Conservation (phyloP, 1,140 invertebrate genomes). For the Heliconius hewitsoni region DNA sequence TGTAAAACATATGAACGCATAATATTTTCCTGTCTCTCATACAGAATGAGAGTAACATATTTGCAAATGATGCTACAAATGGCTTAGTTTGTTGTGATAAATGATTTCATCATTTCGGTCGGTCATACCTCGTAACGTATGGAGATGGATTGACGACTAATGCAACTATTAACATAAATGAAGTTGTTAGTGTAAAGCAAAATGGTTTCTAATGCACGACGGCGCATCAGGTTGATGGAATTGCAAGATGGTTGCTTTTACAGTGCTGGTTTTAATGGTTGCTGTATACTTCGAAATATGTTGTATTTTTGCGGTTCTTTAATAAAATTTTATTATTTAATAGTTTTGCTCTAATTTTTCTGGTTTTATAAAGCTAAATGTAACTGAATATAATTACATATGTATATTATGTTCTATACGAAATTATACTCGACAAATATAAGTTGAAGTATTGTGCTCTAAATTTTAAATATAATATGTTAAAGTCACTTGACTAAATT, state of each 20-base stretch:
- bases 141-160: constrained; percentile 20
- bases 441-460: too few relatives aligned
- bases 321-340: not conserved
- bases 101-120: constrained; percentile 38
- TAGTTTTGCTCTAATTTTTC: not conserved
- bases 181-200: constrained; percentile 1
- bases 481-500: too few relatives aligned
- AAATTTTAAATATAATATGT: too few relatives aligned
- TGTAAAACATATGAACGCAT: not conserved
- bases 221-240: not conserved
- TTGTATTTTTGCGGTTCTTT: not conserved
- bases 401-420: too few relatives aligned
- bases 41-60: constrained; percentile 42
- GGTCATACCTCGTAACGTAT: constrained; percentile 33
- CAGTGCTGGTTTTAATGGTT: not conserved
- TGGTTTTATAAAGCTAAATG: too few relatives aligned
- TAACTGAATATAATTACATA: too few relatives aligned
- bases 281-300: not conserved
- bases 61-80: constrained; percentile 41
- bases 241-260: not conserved
- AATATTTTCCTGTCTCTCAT: constrained; percentile 32
- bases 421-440: too few relatives aligned
- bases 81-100: constrained; percentile 44
- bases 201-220: not conserved
- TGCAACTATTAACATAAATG: not conserved